Base-by-base conservation (phyloP, 1,140 invertebrate species). In the Hormaphis cornu region DNA sequence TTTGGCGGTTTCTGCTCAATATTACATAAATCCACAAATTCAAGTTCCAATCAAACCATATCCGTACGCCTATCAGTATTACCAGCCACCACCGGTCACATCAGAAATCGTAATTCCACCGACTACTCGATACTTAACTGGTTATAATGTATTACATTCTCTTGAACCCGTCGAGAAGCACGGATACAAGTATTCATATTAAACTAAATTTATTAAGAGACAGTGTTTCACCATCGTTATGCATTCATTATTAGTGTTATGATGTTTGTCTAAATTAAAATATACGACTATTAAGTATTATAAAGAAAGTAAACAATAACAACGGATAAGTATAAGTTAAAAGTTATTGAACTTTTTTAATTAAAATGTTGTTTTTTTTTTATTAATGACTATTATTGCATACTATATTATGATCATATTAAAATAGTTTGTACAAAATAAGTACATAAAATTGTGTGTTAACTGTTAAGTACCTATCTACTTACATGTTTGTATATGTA, bases 91-190 rank as follows among this genome's bases (percentile, higher is more conserved):
- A 7, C n/a, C n/a, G n/a, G 20, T 18, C 16, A 18, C 42, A 33
- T 8, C 59, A 10, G 61, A 48, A 66, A 66, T 66, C 2, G 28
- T 50, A 3, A 50, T 66, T 2, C 74, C 77, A 53, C 76, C 75
- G n/a, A 74, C 78, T 52, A 74, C 74, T 50, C 70, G 73, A 66
- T 74, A 79, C 63, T 9, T 74, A 63, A 73, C 75, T 53, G 81
- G 79, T 61, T 77, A 78, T 72, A 76, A 76, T 58, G 72, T 82
- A 44, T 73, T 77, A 20, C 75, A 78, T 63, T 72, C 74, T 50
- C 75, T 75, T 30, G 78, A 80, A 69, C 79, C 78, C 30, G 78
- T 79, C 48, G 79, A 80, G 73, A 78, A 80, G 72, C 78, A 80
- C 73, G 79, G 79, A 74, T 80, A 80, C 75, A 74, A 72, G 66